A percentile compares a stretch with the other conserved stretches of the same genome.
phyloP scores from a whole-genome alignment of 2,113 vertebrate species.

The Edolisoma coerulescens region DNA sequence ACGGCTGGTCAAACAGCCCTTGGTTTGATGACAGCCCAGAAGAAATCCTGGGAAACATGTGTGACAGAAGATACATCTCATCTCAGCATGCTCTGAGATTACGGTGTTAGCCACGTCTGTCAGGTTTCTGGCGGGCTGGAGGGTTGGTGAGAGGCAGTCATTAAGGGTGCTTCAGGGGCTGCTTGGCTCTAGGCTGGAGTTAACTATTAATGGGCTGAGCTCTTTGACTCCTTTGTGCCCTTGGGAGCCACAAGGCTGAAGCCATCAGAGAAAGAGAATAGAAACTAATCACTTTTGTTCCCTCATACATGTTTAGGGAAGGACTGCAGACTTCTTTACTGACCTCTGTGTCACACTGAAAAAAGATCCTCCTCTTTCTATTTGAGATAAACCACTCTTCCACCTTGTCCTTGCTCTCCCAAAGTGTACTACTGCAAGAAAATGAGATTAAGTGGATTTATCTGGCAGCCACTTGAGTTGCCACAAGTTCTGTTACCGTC shows the following conservation, averaged over 20 bases:
- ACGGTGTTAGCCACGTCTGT: constrained; percentile 10
- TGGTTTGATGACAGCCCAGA: neutral
- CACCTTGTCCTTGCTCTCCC: neutral
- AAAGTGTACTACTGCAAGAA: constrained; percentile 24
- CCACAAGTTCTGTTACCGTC: neutral
- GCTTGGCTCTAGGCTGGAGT: constrained; percentile 9
- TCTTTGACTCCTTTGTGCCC: constrained; percentile 58
- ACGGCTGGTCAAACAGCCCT: neutral
- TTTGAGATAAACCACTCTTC: constrained; percentile 36
- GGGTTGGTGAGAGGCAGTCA: neutral
- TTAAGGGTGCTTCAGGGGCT: constrained; percentile 9
- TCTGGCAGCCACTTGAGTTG: constrained; percentile 25
- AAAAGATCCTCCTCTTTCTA: neutral
- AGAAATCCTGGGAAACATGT: neutral
- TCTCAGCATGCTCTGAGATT: neutral
- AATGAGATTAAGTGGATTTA: constrained; percentile 59
- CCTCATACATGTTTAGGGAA: constrained; percentile 5
- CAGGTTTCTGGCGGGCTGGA: neutral
- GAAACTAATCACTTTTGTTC: constrained; percentile 60
- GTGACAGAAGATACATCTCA: constrained; percentile 4
- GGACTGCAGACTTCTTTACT: constrained; percentile 40
- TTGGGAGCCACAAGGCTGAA: neutral
- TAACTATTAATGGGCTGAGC: constrained; percentile 52
- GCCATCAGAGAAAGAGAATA: constrained; percentile 47
- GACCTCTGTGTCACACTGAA: constrained; percentile 59